These are phyloP conservation scores for Vireo altiloquus DNA, from an alignment of 2,113 vertebrate genomes.

Conservation along the genomic window DNA sequence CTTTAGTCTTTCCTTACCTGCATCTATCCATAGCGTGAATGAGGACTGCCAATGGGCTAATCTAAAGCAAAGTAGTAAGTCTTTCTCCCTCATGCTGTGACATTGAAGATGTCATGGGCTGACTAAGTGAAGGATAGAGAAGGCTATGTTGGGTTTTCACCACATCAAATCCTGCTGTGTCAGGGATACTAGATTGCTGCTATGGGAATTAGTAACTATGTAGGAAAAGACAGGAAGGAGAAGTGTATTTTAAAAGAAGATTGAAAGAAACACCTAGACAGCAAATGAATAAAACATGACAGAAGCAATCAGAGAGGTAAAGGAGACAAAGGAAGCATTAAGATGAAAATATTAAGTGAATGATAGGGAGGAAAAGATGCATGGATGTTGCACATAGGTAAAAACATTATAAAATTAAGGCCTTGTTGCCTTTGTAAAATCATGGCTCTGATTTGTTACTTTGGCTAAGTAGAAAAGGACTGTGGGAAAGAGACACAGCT, in stretches of 20 bases:
- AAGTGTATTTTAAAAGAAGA: neutral
- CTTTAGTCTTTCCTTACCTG: neutral
- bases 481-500: too few species aligned
- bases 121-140: neutral
- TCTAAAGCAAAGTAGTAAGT: neutral
- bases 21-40: neutral
- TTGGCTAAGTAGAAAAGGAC: too few species aligned
- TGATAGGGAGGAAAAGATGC: neutral
- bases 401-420: too few species aligned
- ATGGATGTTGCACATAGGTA: neutral
- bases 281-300: constrained; percentile 36
- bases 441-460: too few species aligned
- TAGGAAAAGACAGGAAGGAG: neutral
- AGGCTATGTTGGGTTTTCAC: neutral
- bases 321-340: constrained; percentile 9
- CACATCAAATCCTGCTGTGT: neutral
- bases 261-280: neutral
- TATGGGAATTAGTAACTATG: neutral
- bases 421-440: too few species aligned
- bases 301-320: constrained; percentile 5
- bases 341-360: constrained; percentile 21
- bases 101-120: neutral
- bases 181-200: neutral
- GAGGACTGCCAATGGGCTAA: neutral
- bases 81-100: neutral